Conservation (phyloP, 2,113 vertebrate genomes). For the Catharus bicknelli region DNA sequence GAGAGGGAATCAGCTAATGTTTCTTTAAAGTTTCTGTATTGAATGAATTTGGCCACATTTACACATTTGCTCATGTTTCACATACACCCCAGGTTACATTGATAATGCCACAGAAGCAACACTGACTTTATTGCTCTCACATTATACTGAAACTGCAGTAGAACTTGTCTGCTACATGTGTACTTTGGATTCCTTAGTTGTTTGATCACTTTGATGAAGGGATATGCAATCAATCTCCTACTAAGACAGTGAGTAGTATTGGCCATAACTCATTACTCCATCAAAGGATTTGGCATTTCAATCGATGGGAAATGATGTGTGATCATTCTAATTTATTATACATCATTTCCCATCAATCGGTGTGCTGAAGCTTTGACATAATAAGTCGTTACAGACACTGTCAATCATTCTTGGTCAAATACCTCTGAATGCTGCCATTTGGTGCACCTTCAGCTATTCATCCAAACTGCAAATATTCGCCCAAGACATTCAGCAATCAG, state of each 20-base stretch:
- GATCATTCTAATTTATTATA: conserved; percentile 90
- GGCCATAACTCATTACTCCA: conserved; percentile 85
- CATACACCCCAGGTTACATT: neutral
- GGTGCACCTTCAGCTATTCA: conserved; percentile 69
- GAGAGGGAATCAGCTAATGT: neutral
- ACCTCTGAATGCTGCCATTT: conserved; percentile 70
- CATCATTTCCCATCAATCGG: conserved; percentile 87
- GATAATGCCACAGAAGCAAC: conserved; percentile 14
- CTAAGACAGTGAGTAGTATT: conserved; percentile 86
- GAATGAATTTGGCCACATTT: neutral
- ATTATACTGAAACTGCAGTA: conserved; percentile 20
- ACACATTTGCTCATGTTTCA: neutral
- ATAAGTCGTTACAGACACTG: conserved; percentile 84
- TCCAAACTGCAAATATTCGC: conserved; percentile 60
- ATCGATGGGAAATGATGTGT: conserved; percentile 90
- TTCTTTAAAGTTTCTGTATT: neutral
- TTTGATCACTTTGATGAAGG: conserved; percentile 81
- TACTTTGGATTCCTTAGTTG: conserved; percentile 74
- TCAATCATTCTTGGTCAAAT: conserved; percentile 84
- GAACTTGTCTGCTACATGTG: conserved; percentile 54
- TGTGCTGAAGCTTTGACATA: conserved; percentile 83
- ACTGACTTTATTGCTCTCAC: conserved; percentile 11
- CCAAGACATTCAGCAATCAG: conserved; percentile 33
- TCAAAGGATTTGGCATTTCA: conserved; percentile 86
- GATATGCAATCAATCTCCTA: conserved; percentile 82